Conservation (phyloP, 2,888 invertebrate genomes). For the Nymphalis polychloros region DNA sequence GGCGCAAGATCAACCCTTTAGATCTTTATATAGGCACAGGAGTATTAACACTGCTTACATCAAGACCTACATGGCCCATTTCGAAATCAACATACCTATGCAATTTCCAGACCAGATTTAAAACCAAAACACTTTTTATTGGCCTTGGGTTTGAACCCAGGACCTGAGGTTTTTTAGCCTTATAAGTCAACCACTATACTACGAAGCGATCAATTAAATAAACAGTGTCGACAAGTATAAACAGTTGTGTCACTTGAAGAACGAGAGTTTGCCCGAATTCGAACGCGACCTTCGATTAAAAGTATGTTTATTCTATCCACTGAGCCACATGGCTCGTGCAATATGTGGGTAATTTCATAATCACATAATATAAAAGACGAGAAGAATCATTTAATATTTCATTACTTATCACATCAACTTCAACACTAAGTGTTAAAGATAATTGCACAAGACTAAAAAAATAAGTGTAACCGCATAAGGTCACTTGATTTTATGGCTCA, state of each 20-base stretch:
- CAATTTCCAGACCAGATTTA: not conserved
- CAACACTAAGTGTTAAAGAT: constrained; percentile 1
- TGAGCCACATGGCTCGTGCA: not conserved
- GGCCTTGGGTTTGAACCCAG: not conserved
- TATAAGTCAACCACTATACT: no score
- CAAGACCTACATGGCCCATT: no score
- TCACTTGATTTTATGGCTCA: not conserved
- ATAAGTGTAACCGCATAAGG: not conserved
- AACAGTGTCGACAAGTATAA: not conserved
- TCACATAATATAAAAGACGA: not conserved
- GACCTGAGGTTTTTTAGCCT: no score
- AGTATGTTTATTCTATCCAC: constrained; percentile 1
- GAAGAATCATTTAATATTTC: constrained; percentile 1
- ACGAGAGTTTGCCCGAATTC: not conserved
- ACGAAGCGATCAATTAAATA: not conserved
- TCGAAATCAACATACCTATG: no score
- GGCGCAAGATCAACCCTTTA: no score
- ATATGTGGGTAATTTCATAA: not conserved
- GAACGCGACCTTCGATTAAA: not conserved
- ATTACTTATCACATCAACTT: no score
- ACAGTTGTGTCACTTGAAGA: not conserved
- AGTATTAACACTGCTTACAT: no score
- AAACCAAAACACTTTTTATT: not conserved
- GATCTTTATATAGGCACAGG: no score
- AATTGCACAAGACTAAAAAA: constrained; percentile 1